Percentiles rank a stretch among this genome's conserved stretches.
These are phyloP conservation scores for Aphaenogaster floridana DNA, from an alignment of 1,140 invertebrate genomes.

Conservation along the genomic window DNA sequence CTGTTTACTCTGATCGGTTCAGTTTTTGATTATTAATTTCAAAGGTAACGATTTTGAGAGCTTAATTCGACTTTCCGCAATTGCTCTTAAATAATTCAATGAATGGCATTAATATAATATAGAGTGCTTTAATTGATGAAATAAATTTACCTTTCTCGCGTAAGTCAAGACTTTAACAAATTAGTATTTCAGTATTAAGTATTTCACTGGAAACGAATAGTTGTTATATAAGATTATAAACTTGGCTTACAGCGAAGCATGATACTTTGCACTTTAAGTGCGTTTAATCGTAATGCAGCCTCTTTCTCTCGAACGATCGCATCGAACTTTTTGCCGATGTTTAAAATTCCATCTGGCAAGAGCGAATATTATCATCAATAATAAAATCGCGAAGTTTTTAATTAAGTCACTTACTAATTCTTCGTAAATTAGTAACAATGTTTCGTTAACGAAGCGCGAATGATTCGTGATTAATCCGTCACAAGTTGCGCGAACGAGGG, in stretches of 20 bases:
- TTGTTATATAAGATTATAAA: constrained; percentile 27
- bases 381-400: constrained; percentile 41
- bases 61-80: not conserved
- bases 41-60: not conserved
- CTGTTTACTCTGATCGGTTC: constrained; percentile 14
- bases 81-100: constrained; percentile 1
- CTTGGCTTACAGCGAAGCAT: constrained; percentile 3
- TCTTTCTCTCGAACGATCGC: not conserved
- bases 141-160: not conserved
- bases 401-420: constrained; percentile 30
- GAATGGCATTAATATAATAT: not conserved
- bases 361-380: constrained; percentile 5
- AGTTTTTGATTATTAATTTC: constrained; percentile 12
- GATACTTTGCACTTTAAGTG: constrained; percentile 17
- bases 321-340: constrained; percentile 16
- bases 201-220: not conserved
- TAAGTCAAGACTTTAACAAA: not conserved
- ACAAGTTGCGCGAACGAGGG: constrained; percentile 21
- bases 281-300: not conserved
- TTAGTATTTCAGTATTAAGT: not conserved
- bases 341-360: constrained; percentile 22
- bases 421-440: constrained; percentile 23
- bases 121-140: not conserved
- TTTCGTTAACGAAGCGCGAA: constrained; percentile 25
- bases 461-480: constrained; percentile 17